Base-by-base conservation (phyloP, 2,888 invertebrate species). In the Drosophila greeni region DNA sequence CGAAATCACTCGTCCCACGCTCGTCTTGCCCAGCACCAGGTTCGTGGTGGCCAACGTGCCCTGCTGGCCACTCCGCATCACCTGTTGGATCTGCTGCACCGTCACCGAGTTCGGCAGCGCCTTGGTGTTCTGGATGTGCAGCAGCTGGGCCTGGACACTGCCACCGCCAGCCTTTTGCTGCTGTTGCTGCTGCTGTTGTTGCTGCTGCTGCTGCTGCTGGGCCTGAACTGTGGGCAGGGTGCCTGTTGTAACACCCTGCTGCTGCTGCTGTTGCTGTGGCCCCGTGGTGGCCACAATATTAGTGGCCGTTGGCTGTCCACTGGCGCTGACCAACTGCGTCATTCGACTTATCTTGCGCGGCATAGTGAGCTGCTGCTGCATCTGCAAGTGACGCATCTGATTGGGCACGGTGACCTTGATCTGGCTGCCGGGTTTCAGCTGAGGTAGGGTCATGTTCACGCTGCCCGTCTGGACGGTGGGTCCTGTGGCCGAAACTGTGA, bases 71-170 rank as follows among this genome's bases (percentile, higher is more conserved):
- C 92, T 92, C 68, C 93, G 92, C 87, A 94, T 91, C 12, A 94
- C 92, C 84, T 94, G 94, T 69, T 94, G 94, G 42, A 94, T 91
- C 83, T 94, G 94, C 75, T 94, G 94, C 62, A 94, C 92, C 0
- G 93, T 93, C 86, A 94, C 92, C 0, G 92, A 91, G 1, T 92
- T 90, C 0, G 92, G 91, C 42, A 89, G 59, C 7, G 87, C 79
- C 66, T 89, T 90, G 3, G 92, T 91, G 49, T 92, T 91, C 77
- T 93, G 93, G 5, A 95, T 94, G 42, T 87, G 87, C 52, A 95
- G 93, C 64, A 95, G 89, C 76, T 94, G 94, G 0, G 93, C 91
- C 12, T 93, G 91, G 24, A 92, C 92, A 6, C 91, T 91, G 20
- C 84, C 83, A 0, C 76, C 70, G 1, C 70, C 51, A 2, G 69